These are phyloP conservation scores for Hylaea fasciaria DNA, from an alignment of 2,888 invertebrate genomes.

Conservation along the genomic window DNA sequence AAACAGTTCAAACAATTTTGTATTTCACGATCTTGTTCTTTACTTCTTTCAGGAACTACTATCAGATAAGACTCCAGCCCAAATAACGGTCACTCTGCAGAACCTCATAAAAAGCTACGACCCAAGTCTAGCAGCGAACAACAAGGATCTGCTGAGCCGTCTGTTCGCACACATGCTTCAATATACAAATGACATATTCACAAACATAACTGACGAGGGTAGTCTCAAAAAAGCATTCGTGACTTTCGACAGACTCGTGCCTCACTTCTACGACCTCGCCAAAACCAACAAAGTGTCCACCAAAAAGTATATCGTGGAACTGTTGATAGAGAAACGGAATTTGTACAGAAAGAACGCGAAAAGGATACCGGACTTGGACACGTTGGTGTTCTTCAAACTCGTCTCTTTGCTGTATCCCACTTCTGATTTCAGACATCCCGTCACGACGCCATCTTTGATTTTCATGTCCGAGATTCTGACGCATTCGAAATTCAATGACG, in stretches of 20 bases:
- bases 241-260: conserved; percentile 84
- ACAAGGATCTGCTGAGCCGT: conserved; percentile 90
- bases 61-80: conserved; percentile 83
- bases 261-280: conserved; percentile 88
- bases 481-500: conserved; percentile 86
- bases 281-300: conserved; percentile 89
- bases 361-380: conserved; percentile 87
- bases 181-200: conserved; percentile 89
- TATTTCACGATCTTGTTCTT: not conserved
- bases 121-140: conserved; percentile 90
- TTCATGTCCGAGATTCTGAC: conserved; percentile 93
- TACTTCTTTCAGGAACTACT: conserved; percentile 81
- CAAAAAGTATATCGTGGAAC: conserved; percentile 87
- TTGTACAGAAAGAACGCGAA: conserved; percentile 86
- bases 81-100: conserved; percentile 90
- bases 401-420: conserved; percentile 93
- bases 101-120: conserved; percentile 95
- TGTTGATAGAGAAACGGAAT: conserved; percentile 89
- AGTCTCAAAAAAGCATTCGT: conserved; percentile 84
- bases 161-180: conserved; percentile 92
- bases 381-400: conserved; percentile 92
- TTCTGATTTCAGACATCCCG: conserved; percentile 95
- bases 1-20: too few species aligned
- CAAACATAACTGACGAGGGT: conserved; percentile 61
- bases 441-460: conserved; percentile 93